Conservation (phyloP, 2,113 vertebrate genomes). For the Chelonoidis abingdonii region DNA sequence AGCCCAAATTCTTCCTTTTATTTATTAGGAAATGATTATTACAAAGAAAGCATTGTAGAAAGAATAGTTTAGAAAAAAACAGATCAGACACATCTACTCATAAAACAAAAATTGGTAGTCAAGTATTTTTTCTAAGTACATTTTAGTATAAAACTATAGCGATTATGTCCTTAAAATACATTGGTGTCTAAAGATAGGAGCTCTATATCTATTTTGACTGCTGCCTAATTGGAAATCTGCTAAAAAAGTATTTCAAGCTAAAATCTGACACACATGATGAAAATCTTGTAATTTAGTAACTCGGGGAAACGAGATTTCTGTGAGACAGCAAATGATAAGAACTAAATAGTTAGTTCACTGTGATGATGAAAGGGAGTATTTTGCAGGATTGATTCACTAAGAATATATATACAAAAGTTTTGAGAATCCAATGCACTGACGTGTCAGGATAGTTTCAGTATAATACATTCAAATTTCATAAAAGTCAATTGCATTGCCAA, state of each 20-base stretch:
- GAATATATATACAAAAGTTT: not conserved
- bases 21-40: not conserved
- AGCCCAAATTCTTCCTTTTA: not conserved
- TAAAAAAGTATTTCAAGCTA: not conserved
- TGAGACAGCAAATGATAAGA: not conserved
- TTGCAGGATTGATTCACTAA: not conserved
- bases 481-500: not conserved
- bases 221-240: not conserved
- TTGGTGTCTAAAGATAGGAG: not conserved
- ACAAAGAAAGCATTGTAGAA: not conserved
- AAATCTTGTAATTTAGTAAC: not conserved
- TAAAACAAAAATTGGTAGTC: not conserved
- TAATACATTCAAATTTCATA: not conserved
- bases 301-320: not conserved
- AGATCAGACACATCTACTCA: not conserved
- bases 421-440: not conserved
- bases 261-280: not conserved
- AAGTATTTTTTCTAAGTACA: not conserved
- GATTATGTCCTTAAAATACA: not conserved
- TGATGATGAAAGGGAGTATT: not conserved
- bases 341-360: not conserved
- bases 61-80: not conserved
- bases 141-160: not conserved
- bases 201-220: not conserved
- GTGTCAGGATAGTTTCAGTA: not conserved